A percentile compares a stretch with the other conserved stretches of the same genome.
Conservation (phyloP, 2,888 invertebrate genomes). For the Pristionchus arcanus region DNA sequence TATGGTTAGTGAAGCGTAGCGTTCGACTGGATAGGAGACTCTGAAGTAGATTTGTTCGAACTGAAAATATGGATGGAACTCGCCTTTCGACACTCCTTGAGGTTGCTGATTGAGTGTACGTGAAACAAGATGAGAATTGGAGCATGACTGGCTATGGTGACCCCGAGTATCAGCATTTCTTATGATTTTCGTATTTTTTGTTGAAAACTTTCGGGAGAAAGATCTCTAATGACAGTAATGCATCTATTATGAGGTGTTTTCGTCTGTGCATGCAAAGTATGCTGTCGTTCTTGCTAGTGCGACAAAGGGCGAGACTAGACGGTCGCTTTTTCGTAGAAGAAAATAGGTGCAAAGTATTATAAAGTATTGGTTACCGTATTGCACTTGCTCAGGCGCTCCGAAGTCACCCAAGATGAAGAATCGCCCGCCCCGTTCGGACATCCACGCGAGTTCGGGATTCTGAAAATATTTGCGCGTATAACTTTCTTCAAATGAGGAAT, state of each 20-base stretch:
- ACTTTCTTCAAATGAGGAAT: no score
- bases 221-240: no score
- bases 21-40: neutral
- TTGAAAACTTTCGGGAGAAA: no score
- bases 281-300: no score
- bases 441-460: neutral
- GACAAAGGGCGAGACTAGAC: no score
- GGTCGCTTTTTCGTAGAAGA: no score
- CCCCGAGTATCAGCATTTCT: neutral
- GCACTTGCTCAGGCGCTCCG: neutral
- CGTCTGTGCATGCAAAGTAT: no score
- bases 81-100: neutral
- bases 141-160: neutral
- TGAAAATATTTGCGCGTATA: no score
- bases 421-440: neutral
- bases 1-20: neutral
- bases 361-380: neutral
- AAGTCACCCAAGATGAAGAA: neutral
- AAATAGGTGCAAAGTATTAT: no score
- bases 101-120: neutral
- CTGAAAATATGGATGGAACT: neutral
- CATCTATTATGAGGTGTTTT: no score
- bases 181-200: no score
- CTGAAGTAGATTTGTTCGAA: neutral
- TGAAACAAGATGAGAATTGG: neutral